Evolutionary conservation across 2,888 invertebrate genomes (phyloP).

Genomic region (Drosophila acutilabella): DNA sequence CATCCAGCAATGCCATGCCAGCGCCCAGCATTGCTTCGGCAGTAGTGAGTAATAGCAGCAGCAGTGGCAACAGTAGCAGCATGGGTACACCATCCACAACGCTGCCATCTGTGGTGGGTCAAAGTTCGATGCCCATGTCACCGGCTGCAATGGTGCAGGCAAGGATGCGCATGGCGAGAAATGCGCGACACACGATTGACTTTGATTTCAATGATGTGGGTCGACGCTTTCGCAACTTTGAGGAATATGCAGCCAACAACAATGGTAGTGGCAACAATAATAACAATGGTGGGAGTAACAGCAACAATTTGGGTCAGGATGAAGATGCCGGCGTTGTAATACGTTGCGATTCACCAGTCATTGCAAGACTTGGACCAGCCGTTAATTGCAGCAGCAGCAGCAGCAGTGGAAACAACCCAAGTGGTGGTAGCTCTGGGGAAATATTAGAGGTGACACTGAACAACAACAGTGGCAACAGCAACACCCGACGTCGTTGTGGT

Average conservation of each 20-base stretch:
- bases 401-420: conserved; percentile 64
- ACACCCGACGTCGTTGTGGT: conserved; percentile 84
- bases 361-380: conserved; percentile 80
- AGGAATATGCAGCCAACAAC: conserved; percentile 86
- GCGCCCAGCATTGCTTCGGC: conserved; percentile 73
- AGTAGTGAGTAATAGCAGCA: conserved; percentile 59
- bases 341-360: conserved; percentile 82
- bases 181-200: conserved; percentile 80
- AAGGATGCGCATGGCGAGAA: conserved; percentile 85
- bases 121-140: conserved; percentile 86
- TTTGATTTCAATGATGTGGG: conserved; percentile 78
- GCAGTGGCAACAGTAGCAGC: conserved; percentile 41
- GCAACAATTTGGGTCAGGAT: conserved; percentile 88
- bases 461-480: conserved; percentile 26
- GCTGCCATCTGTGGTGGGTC: conserved; percentile 69
- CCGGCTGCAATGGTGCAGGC: conserved; percentile 81
- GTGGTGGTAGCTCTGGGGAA: conserved; percentile 59
- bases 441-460: conserved; percentile 68
- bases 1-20: conserved; percentile 47
- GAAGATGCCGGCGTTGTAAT: conserved; percentile 84
- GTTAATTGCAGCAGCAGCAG: conserved; percentile 81
- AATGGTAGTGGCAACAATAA: conserved; percentile 7
- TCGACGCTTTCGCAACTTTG: conserved; percentile 88
- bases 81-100: conserved; percentile 56
- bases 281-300: conserved; percentile 81